Evolutionary conservation across 1,140 invertebrate species (phyloP).

Genomic region (Papilio helenus): DNA sequence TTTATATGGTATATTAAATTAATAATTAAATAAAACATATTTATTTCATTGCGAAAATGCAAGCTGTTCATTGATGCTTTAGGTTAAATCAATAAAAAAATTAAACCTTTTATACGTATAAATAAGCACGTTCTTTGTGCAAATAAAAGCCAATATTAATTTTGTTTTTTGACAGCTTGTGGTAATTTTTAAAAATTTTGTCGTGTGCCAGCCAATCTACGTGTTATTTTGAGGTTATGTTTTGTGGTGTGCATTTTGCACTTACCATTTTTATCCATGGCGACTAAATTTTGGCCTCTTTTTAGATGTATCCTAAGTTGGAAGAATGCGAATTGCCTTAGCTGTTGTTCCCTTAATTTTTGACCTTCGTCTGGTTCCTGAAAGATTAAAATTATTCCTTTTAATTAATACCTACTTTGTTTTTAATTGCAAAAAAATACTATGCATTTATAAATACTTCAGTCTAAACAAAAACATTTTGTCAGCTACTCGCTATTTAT

Average conservation of each 20-base stretch:
- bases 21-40: background rate
- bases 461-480: background rate
- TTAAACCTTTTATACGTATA: background rate
- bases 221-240: constrained; percentile 20
- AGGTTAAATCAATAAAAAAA: background rate
- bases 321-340: constrained; percentile 94
- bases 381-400: constrained; percentile 34
- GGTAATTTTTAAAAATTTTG: background rate
- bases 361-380: constrained; percentile 83
- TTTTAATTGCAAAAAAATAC: background rate
- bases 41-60: background rate
- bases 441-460: background rate
- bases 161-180: constrained; percentile 11
- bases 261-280: constrained; percentile 97
- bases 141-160: constrained; percentile 6
- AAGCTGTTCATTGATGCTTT: background rate
- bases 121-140: background rate
- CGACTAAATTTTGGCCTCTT: constrained; percentile 93
- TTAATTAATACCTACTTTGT: background rate
- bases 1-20: background rate
- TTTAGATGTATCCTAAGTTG: constrained; percentile 94
- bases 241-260: constrained; percentile 22
- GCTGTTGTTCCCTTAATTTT: constrained; percentile 86
- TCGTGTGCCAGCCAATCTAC: constrained; percentile 23
- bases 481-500: background rate